Conservation (phyloP, 2,888 invertebrate species). For the Drosophila histrio region DNA sequence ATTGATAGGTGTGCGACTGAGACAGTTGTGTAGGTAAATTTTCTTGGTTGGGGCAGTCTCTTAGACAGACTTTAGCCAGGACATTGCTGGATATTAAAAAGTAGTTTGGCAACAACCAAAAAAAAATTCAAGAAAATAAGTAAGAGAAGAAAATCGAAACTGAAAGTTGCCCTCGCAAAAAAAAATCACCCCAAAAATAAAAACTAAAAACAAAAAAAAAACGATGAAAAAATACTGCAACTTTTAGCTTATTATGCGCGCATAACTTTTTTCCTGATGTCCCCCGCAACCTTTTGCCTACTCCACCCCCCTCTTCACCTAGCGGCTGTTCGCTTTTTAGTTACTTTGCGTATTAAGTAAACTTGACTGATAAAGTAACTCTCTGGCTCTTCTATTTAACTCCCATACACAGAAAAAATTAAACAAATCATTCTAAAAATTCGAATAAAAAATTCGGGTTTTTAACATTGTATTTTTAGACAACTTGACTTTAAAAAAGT, state of each 20-base stretch:
- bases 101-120: constrained; percentile 43
- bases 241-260: constrained; percentile 75
- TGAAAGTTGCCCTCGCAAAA: constrained; percentile 58
- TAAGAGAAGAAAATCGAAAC: constrained; percentile 50
- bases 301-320: not conserved
- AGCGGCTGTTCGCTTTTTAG: constrained; percentile 54
- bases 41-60: not conserved
- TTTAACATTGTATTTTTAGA: too few relatives aligned
- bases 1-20: not conserved
- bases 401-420: too few relatives aligned
- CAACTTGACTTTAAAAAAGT: too few relatives aligned
- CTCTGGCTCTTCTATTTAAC: not conserved
- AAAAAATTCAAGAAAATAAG: constrained; percentile 14
- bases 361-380: constrained; percentile 77
- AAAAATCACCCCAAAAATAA: constrained; percentile 4
- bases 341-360: constrained; percentile 81
- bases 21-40: constrained; percentile 16
- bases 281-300: not conserved
- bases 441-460: too few relatives aligned
- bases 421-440: too few relatives aligned
- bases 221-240: constrained; percentile 5
- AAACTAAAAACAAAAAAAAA: constrained; percentile 2
- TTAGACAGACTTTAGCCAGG: constrained; percentile 13
- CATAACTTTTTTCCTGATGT: constrained; percentile 53
- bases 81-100: constrained; percentile 67